Percentiles rank a stretch among this genome's conserved stretches.
phyloP scores from a whole-genome alignment of 2,113 vertebrate genomes.

The Oreochromis niloticus region DNA sequence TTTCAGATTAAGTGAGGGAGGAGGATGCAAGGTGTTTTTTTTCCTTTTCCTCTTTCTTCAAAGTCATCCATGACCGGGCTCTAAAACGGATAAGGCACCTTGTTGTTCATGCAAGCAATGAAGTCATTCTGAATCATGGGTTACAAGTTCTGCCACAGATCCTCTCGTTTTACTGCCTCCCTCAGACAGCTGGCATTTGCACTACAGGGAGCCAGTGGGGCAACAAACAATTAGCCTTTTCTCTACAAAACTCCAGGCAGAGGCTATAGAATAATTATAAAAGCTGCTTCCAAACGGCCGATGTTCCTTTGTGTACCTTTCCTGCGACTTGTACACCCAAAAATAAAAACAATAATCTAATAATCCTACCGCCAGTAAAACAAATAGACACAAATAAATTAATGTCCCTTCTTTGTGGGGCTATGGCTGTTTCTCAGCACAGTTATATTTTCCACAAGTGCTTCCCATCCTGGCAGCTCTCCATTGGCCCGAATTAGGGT shows the following conservation, averaged over 20 bases:
- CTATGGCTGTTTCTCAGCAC: not conserved
- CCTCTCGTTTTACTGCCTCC: constrained; percentile 30
- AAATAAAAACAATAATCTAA: not conserved
- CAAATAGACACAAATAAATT: not conserved
- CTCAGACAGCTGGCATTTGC: constrained; percentile 57
- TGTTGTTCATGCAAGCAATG: constrained; percentile 45
- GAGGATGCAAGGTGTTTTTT: not conserved
- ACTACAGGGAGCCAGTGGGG: constrained; percentile 21
- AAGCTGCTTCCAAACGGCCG: constrained; percentile 7
- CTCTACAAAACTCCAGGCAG: constrained; percentile 31
- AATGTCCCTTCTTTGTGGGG: not conserved
- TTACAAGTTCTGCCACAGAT: constrained; percentile 26
- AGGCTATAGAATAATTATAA: constrained; percentile 14
- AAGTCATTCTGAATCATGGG: constrained; percentile 58
- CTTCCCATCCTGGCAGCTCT: not conserved
- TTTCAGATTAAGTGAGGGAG: constrained; percentile 30
- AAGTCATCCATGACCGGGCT: constrained; percentile 33
- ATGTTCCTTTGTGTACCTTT: not conserved
- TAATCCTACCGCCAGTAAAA: not conserved
- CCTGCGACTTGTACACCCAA: not conserved
- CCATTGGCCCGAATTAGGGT: constrained; percentile 8
- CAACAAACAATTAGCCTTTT: constrained; percentile 61
- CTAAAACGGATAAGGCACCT: constrained; percentile 9
- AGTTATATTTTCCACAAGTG: not conserved
- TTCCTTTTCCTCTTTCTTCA: constrained; percentile 5